A percentile compares a stretch with the other conserved stretches of the same genome.
Conservation (phyloP, 2,888 invertebrate species). For the Oscheius sp. region DNA sequence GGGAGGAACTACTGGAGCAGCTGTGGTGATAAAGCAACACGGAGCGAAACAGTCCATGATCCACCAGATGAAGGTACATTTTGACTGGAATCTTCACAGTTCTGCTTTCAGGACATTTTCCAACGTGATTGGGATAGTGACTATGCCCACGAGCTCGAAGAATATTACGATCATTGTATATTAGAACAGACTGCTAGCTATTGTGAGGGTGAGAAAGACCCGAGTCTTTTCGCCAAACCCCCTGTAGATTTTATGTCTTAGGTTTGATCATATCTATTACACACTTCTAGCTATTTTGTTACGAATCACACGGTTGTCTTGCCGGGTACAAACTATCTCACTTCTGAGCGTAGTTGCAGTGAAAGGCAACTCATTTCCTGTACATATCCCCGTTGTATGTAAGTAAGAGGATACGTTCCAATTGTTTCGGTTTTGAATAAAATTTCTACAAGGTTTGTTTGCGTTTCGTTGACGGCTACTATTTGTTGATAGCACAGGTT, state of each 20-base stretch:
- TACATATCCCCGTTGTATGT: no score
- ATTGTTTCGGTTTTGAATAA: no score
- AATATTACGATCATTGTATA: constrained; percentile 65
- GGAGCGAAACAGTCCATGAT: constrained; percentile 78
- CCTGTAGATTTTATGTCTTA: neutral
- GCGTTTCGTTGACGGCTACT: no score
- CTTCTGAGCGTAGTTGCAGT: neutral
- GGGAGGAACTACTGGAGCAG: constrained; percentile 85
- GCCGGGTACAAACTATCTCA: constrained; percentile 20
- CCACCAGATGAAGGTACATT: constrained; percentile 79
- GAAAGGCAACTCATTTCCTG: no score
- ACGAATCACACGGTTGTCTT: constrained; percentile 13
- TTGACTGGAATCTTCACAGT: neutral
- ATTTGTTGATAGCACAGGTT: no score
- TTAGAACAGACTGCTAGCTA: constrained; percentile 48
- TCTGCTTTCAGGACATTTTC: constrained; percentile 56
- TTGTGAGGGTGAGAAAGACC: constrained; percentile 68
- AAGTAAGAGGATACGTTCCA: no score
- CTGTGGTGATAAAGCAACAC: constrained; percentile 78
- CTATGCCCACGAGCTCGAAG: constrained; percentile 64
- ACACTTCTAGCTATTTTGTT: neutral
- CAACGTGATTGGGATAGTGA: constrained; percentile 65
- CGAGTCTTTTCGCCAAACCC: constrained; percentile 49
- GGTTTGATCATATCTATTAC: neutral
- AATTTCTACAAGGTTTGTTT: no score